Percentiles rank a stretch among this genome's conserved stretches.
These are phyloP conservation scores for Zaprionus capensis DNA, from an alignment of 1,140 invertebrate species.

Conservation along the genomic window DNA sequence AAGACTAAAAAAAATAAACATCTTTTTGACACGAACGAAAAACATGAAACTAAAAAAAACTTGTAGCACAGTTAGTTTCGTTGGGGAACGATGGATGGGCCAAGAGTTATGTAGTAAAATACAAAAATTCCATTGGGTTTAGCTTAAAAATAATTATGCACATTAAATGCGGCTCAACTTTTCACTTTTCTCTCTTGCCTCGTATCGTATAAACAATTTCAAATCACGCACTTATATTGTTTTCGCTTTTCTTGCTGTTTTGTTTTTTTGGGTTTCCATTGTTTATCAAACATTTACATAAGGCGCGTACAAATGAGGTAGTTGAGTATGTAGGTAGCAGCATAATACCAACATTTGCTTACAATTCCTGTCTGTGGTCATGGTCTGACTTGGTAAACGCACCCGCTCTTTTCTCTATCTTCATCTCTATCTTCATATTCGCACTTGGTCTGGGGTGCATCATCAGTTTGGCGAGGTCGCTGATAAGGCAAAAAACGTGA, in stretches of 20 bases:
- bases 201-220: conserved; percentile 44
- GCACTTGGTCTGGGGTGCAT: neutral
- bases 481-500: conserved; percentile 54
- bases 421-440: neutral
- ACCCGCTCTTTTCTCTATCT: conserved; percentile 8
- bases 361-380: conserved; percentile 56
- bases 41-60: conserved; percentile 1
- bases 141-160: conserved; percentile 66
- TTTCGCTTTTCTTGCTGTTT: conserved; percentile 28
- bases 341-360: conserved; percentile 22
- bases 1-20: conserved; percentile 53
- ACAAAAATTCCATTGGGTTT: conserved; percentile 36
- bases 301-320: conserved; percentile 13
- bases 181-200: conserved; percentile 59
- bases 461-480: neutral
- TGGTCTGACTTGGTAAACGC: conserved; percentile 14
- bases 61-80: neutral
- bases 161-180: conserved; percentile 54
- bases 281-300: conserved; percentile 57
- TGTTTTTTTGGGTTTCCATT: conserved; percentile 29
- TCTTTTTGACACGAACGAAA: conserved; percentile 69
- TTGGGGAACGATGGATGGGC: conserved; percentile 1
- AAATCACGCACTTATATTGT: conserved; percentile 63
- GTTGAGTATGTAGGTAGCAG: conserved; percentile 52
- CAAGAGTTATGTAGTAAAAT: conserved; percentile 58